Evolutionary conservation across 2,113 vertebrate species (phyloP).

Genomic region (Isichthys henryi): DNA sequence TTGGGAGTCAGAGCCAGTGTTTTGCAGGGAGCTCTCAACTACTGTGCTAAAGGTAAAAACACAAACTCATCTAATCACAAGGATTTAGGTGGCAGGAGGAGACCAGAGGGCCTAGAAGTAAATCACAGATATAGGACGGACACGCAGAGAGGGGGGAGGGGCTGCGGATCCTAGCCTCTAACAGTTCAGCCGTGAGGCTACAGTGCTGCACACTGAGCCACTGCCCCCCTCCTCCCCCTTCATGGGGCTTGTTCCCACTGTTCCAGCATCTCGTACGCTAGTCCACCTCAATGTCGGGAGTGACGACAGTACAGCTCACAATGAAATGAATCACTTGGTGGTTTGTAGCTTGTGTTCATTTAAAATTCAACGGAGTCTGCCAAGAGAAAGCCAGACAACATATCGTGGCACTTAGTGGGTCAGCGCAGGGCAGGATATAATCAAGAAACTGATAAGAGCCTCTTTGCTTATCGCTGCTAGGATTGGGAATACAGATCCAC

Average conservation of each 20-base stretch:
- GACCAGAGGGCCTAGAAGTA: background rate
- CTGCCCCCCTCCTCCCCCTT: background rate
- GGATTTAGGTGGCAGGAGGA: background rate
- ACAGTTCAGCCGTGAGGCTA: background rate
- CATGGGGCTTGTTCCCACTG: background rate
- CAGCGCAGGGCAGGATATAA: background rate
- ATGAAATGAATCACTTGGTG: background rate
- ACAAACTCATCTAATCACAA: background rate
- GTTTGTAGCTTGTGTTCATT: background rate
- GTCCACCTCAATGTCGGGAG: background rate
- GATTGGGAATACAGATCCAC: background rate
- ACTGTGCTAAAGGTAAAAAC: background rate
- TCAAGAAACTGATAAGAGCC: background rate
- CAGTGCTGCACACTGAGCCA: background rate
- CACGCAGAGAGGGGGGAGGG: background rate
- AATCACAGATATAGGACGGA: background rate
- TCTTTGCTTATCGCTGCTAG: background rate
- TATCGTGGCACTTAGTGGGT: background rate
- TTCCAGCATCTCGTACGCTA: background rate
- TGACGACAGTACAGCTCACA: background rate
- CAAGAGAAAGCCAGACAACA: background rate
- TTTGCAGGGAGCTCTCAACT: background rate
- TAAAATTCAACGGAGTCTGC: background rate
- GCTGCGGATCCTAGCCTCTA: background rate
- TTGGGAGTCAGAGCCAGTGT: background rate